Evolutionary conservation across 2,888 invertebrate species (phyloP).

Genomic region (Julus scandinavius): DNA sequence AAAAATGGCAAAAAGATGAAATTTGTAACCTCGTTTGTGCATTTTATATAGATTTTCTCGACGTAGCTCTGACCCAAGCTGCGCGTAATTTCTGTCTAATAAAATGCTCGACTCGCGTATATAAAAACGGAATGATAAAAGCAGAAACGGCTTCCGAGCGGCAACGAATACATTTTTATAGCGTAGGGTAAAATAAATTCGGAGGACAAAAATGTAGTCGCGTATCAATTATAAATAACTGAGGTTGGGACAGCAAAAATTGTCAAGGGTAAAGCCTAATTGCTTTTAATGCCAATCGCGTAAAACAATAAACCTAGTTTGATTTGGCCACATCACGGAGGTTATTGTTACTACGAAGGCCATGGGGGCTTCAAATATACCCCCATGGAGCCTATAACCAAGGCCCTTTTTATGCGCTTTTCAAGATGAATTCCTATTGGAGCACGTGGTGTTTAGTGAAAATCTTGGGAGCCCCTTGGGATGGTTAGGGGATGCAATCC

Average conservation of each 20-base stretch:
- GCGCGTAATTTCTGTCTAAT: not conserved
- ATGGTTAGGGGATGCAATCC: not conserved
- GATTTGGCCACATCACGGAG: not conserved
- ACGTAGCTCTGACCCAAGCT: not conserved
- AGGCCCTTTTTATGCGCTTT: not conserved
- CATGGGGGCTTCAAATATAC: not conserved
- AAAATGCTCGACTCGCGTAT: not conserved
- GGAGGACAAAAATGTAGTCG: not conserved
- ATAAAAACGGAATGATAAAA: constrained; percentile 6
- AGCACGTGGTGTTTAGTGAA: not conserved
- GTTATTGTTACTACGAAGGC: too few species aligned
- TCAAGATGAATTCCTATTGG: not conserved
- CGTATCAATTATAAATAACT: constrained; percentile 3
- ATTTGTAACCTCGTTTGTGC: not conserved
- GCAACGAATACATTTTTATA: not conserved
- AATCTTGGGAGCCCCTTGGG: not conserved
- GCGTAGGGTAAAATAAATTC: not conserved
- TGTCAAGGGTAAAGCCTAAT: not conserved
- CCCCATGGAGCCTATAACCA: not conserved
- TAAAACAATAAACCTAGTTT: not conserved
- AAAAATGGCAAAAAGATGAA: not conserved
- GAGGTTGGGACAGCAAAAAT: not conserved
- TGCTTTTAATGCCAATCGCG: not conserved
- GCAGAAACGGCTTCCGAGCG: not conserved
- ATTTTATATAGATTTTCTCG: not conserved